These are phyloP conservation scores for Leucophenga varia DNA, from an alignment of 1,140 invertebrate species.

Conservation along the genomic window DNA sequence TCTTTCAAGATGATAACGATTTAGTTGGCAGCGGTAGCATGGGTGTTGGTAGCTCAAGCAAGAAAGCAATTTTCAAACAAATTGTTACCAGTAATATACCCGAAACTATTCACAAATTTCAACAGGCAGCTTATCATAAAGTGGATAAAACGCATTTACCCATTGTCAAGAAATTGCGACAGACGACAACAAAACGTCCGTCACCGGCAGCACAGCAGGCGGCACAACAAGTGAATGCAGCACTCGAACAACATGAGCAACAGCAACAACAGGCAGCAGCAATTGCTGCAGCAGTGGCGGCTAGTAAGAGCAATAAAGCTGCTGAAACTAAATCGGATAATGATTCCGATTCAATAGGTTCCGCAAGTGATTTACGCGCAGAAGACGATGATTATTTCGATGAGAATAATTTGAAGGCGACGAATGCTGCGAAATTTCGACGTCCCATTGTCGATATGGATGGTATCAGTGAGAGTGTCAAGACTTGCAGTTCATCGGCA, in stretches of 20 bases:
- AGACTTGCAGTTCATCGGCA: conserved; percentile 68
- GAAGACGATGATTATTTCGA: conserved; percentile 62
- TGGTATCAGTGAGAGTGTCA: conserved; percentile 67
- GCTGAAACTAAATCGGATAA: conserved; percentile 43
- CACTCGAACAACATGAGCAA: conserved; percentile 22
- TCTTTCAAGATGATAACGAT: conserved; percentile 43
- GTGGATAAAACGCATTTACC: conserved; percentile 56
- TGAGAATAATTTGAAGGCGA: conserved; percentile 53
- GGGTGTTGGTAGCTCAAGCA: conserved; percentile 22
- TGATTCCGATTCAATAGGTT: conserved; percentile 72
- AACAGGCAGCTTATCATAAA: conserved; percentile 58
- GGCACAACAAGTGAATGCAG: conserved; percentile 46
- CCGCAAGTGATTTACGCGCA: conserved; percentile 70
- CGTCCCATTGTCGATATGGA: conserved; percentile 59
- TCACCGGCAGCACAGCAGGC: conserved; percentile 46
- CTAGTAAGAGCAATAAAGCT: conserved; percentile 19
- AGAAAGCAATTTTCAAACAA: conserved; percentile 57
- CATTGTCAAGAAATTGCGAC: conserved; percentile 55
- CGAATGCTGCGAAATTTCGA: conserved; percentile 27
- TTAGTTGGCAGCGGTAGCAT: conserved; percentile 20
- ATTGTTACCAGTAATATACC: conserved; percentile 60
- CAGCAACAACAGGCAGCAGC: conserved; percentile 38
- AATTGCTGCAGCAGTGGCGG: conserved; percentile 26
- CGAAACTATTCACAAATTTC: conserved; percentile 55
- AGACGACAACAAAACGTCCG: conserved; percentile 55